Percentiles rank a stretch among this genome's conserved stretches.
Conservation (phyloP, 1,140 invertebrate genomes). For the Metaphire vulgaris region DNA sequence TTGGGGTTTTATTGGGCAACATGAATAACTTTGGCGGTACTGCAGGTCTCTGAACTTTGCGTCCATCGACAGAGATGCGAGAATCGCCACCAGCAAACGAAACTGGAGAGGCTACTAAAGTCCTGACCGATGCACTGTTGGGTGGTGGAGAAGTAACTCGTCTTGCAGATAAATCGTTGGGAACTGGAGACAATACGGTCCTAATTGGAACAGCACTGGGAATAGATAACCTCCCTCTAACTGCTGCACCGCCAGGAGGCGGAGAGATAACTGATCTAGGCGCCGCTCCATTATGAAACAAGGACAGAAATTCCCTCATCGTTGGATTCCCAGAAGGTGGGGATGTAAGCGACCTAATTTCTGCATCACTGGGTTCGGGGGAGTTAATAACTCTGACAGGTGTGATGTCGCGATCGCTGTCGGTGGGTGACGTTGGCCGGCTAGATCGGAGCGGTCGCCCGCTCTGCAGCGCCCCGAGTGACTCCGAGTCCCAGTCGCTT, state of each 20-base stretch:
- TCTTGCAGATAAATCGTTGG: neutral
- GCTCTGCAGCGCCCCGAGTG: neutral
- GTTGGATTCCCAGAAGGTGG: neutral
- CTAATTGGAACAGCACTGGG: neutral
- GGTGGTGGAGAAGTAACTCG: neutral
- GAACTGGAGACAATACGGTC: neutral
- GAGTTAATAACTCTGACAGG: neutral
- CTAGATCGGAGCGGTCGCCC: neutral
- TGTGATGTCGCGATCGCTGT: neutral
- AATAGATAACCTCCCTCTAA: neutral
- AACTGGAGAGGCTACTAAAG: neutral
- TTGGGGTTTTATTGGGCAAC: neutral
- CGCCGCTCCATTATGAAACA: neutral
- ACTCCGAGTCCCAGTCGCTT: neutral
- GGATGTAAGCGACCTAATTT: too few relatives aligned
- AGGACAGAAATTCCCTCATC: neutral
- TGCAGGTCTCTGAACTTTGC: neutral
- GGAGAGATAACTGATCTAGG: neutral
- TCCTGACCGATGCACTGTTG: neutral
- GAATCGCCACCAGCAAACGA: neutral
- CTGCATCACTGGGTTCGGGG: neutral
- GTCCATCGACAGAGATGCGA: neutral
- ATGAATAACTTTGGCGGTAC: neutral
- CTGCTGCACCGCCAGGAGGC: neutral
- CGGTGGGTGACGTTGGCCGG: neutral